These are phyloP conservation scores for Torymus aiolomorphi DNA, from an alignment of 2,888 invertebrate species.

Conservation along the genomic window DNA sequence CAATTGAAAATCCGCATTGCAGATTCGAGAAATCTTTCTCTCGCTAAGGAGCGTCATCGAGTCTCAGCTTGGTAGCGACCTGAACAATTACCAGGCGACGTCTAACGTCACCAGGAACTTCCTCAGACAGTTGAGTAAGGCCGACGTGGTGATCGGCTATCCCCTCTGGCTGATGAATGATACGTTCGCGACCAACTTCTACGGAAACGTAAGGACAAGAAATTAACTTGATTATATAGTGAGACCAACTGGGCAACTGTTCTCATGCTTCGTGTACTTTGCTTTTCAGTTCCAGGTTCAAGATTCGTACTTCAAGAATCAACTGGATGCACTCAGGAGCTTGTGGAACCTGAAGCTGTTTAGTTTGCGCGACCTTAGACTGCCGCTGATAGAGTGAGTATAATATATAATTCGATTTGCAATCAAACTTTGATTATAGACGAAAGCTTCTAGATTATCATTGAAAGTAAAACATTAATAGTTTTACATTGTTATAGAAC, in stretches of 20 bases:
- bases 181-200: neutral
- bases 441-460: too few species aligned
- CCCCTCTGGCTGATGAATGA: conserved; percentile 42
- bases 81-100: neutral
- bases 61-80: neutral
- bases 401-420: too few species aligned
- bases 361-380: too few species aligned
- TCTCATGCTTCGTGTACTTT: neutral
- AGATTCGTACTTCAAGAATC: too few species aligned
- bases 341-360: too few species aligned
- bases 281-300: conserved; percentile 25
- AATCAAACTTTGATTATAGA: too few species aligned
- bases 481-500: too few species aligned
- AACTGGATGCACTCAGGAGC: too few species aligned
- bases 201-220: conserved; percentile 15
- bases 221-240: too few species aligned
- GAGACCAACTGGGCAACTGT: too few species aligned
- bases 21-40: conserved; percentile 32
- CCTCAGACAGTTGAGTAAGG: neutral
- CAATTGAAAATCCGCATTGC: neutral
- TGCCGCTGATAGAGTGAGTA: too few species aligned
- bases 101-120: conserved; percentile 26
- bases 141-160: conserved; percentile 39
- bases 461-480: too few species aligned
- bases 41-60: neutral